These are phyloP conservation scores for Archocentrus centrarchus DNA, from an alignment of 2,113 vertebrate species.

Conservation along the genomic window DNA sequence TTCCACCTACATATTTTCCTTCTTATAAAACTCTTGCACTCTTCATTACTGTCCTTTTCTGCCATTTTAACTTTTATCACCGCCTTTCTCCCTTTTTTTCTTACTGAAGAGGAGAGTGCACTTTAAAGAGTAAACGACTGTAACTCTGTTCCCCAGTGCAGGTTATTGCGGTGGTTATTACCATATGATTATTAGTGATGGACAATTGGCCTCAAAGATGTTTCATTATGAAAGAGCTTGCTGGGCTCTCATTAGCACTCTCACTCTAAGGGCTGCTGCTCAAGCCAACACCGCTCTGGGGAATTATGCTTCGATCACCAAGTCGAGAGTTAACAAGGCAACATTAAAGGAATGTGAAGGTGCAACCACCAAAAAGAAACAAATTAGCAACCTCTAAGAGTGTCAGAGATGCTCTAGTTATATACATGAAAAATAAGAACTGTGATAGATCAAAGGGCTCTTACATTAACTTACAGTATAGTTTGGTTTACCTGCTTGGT, in stretches of 20 bases:
- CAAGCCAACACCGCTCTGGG: constrained; percentile 59
- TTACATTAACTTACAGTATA: constrained; percentile 46
- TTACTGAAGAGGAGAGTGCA: constrained; percentile 2
- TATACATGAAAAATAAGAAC: constrained; percentile 55
- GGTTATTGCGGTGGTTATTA: constrained; percentile 74
- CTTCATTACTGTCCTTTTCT: constrained; percentile 20
- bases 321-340: constrained; percentile 70
- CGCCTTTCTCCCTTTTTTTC: neutral
- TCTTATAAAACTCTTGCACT: constrained; percentile 18
- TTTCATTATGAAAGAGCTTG: constrained; percentile 79
- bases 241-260: constrained; percentile 80
- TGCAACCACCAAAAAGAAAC: constrained; percentile 65
- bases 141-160: constrained; percentile 49
- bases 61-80: constrained; percentile 47
- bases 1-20: constrained; percentile 36
- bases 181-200: constrained; percentile 82
- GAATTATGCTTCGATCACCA: constrained; percentile 71
- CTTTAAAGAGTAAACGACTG: constrained; percentile 68
- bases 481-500: constrained; percentile 39
- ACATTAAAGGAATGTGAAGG: constrained; percentile 71
- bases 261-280: constrained; percentile 65
- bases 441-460: constrained; percentile 30
- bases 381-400: constrained; percentile 64
- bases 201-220: constrained; percentile 81
- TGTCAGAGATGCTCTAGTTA: constrained; percentile 33